phyloP scores from a whole-genome alignment of 2,888 invertebrate genomes.

The Leucania comma region DNA sequence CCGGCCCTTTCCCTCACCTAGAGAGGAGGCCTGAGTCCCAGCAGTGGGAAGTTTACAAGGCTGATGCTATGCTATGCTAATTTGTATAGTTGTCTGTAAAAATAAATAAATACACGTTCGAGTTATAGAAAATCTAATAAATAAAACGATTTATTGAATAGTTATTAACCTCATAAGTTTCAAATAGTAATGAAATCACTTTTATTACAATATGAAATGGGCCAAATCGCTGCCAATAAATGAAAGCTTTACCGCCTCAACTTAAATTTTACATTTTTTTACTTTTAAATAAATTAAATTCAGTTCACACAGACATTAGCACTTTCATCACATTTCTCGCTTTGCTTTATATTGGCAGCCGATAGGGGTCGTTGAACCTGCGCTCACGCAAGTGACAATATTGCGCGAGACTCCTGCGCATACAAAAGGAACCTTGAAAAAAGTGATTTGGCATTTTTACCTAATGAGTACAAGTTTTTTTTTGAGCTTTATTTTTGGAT shows the following conservation, averaged over 20 bases:
- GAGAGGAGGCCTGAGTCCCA: no score
- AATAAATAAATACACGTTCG: no score
- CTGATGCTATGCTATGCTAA: no score
- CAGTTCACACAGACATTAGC: constrained; percentile 13
- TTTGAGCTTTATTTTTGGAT: not conserved
- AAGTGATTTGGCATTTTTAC: constrained; percentile 35
- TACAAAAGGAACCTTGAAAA: constrained; percentile 48
- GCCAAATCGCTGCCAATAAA: not conserved
- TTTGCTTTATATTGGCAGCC: constrained; percentile 31
- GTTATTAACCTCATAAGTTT: not conserved
- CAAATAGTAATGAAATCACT: not conserved
- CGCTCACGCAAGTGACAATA: constrained; percentile 39
- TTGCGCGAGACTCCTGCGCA: constrained; percentile 36
- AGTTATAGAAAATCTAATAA: no score
- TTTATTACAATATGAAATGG: constrained; percentile 3
- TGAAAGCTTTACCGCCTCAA: constrained; percentile 8
- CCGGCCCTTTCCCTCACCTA: no score
- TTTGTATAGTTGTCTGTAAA: no score
- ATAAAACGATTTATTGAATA: not conserved
- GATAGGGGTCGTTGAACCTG: constrained; percentile 42
- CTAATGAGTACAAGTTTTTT: constrained; percentile 6
- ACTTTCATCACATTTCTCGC: constrained; percentile 40
- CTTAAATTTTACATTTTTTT: not conserved
- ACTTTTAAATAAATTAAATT: constrained; percentile 20
- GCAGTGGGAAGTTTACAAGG: no score